Evolutionary conservation across 2,888 invertebrate species (phyloP), one percentile per base, ranked within the genome.

Genomic region (Encarsia formosa): DNA sequence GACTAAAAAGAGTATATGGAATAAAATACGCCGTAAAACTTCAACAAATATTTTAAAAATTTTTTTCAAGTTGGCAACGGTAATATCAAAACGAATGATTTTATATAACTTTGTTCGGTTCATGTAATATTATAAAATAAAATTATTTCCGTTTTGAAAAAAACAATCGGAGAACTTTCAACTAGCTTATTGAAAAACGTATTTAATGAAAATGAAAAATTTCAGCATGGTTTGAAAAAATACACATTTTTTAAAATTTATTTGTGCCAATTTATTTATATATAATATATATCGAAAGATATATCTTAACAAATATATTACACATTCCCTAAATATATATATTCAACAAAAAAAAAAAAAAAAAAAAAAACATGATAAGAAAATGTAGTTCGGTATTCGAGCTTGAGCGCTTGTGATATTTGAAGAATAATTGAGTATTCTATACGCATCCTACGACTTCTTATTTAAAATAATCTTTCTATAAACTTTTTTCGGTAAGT

Each of bases 161-260:
- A 2, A 18, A 35, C 35, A 4, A 16, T 26, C 94, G 42, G 83
- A 83, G 71, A 71, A 84, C 34, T 86, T 88, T 81, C 82, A 80
- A 72, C n/a, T n/a, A n/a, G n/a, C n/a, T n/a, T n/a, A n/a, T n/a
- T n/a, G n/a, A n/a, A n/a, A n/a, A n/a, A n/a, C n/a, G n/a, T n/a
- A n/a, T n/a, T n/a, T n/a, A n/a, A n/a, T n/a, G n/a, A n/a, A n/a
- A n/a, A n/a, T n/a, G n/a, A n/a, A n/a, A n/a, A n/a, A n/a, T n/a
- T n/a, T n/a, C n/a, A n/a, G n/a, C n/a, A 23, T 23, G n/a, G 9
- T 19, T 22, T 13, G 19, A 42, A 41, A 40, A 40, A 23, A 23
- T 5, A 3, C 22, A 26, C 34, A 26, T 48, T 57, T 47, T 42
- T 54, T 56, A 48, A 50, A 51, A 56, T 56, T 58, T 58, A 58